Percentiles rank a stretch among this genome's conserved stretches.
Conservation (phyloP, 2,113 vertebrate genomes). For the Lathamus discolor region DNA sequence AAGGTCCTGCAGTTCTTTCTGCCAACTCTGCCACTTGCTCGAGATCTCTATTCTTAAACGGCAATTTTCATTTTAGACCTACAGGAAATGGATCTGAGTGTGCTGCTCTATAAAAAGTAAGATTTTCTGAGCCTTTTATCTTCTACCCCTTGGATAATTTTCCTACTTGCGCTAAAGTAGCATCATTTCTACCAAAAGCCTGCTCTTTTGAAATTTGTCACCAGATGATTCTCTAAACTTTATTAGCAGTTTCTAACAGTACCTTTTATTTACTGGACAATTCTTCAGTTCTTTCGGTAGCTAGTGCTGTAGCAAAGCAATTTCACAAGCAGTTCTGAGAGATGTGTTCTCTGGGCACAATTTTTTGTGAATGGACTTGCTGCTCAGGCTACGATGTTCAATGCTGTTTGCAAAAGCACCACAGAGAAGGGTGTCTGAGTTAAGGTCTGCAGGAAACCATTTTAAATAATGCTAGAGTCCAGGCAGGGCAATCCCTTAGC, state of each 20-base stretch:
- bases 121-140: slow-evolving; percentile 33
- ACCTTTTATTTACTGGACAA: slow-evolving; percentile 44
- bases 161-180: slow-evolving; percentile 12
- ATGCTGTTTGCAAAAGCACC: background rate
- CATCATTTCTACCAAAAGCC: background rate
- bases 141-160: slow-evolving; percentile 26
- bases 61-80: slow-evolving; percentile 38
- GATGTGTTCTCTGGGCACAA: background rate
- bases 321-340: slow-evolving; percentile 1
- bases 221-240: slow-evolving; percentile 30
- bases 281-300: slow-evolving; percentile 19
- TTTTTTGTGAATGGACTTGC: slow-evolving; percentile 49
- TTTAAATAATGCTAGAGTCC: background rate
- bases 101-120: background rate
- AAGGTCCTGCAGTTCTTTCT: slow-evolving; percentile 13
- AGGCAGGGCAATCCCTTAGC: background rate
- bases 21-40: slow-evolving; percentile 18
- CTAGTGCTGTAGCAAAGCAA: background rate
- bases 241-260: slow-evolving; percentile 28
- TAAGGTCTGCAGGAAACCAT: background rate
- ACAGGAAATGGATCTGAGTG: background rate
- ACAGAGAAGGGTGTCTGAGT: background rate
- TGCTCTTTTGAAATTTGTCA: slow-evolving; percentile 32
- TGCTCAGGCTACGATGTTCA: background rate
- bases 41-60: slow-evolving; percentile 29